Percentiles rank a stretch among this genome's conserved stretches.
Evolutionary conservation across 2,888 invertebrate species (phyloP).

Genomic region (Sceliomorpha sp.): DNA sequence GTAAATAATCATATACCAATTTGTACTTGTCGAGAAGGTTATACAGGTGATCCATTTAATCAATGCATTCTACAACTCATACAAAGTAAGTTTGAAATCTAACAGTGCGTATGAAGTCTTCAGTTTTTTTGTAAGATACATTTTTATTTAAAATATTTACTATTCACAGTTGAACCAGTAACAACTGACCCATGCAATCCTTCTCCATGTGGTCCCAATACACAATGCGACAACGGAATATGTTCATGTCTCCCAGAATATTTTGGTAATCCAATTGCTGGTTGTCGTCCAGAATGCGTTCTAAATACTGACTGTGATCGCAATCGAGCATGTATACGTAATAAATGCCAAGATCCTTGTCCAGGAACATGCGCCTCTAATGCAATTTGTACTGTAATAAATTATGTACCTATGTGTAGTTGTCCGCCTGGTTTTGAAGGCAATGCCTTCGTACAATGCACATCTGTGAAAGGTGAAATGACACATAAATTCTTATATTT

Average conservation of each 20-base stretch:
- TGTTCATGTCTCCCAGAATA: constrained; percentile 88
- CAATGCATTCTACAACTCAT: background rate
- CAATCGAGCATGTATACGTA: constrained; percentile 86
- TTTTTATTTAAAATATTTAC: too few relatives aligned
- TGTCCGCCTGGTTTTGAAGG: constrained; percentile 82
- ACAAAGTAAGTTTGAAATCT: constrained; percentile 2
- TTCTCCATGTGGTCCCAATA: constrained; percentile 87
- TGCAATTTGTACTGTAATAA: constrained; percentile 88
- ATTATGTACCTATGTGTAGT: constrained; percentile 89
- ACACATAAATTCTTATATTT: too few relatives aligned
- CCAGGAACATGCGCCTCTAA: constrained; percentile 89
- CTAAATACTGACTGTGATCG: constrained; percentile 87
- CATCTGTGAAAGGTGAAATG: constrained; percentile 70
- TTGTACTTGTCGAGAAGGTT: constrained; percentile 88
- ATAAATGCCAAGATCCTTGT: constrained; percentile 90
- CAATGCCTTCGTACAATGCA: constrained; percentile 81
- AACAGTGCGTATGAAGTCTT: background rate
- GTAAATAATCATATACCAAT: constrained; percentile 91
- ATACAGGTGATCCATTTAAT: constrained; percentile 89
- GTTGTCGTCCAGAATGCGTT: constrained; percentile 91
- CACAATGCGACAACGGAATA: constrained; percentile 85
- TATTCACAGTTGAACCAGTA: constrained; percentile 30
- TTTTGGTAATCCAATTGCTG: constrained; percentile 87
- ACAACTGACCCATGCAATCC: constrained; percentile 86
- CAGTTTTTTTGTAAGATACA: constrained; percentile 1